A percentile compares a stretch with the other conserved stretches of the same genome.
These are phyloP conservation scores for Halichoeres trimaculatus DNA, from an alignment of 2,113 vertebrate genomes.

Conservation along the genomic window DNA sequence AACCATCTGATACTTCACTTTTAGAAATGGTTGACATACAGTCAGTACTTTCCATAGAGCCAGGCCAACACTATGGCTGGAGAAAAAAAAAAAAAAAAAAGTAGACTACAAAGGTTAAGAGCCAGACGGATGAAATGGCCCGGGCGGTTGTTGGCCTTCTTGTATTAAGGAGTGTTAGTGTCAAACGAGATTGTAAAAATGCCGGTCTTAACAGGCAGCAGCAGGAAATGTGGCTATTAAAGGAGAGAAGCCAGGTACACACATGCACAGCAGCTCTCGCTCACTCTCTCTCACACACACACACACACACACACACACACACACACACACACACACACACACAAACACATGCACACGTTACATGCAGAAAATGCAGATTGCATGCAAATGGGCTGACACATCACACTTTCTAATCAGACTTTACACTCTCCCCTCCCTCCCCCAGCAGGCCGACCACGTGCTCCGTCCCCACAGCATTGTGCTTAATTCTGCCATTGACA, in stretches of 20 bases:
- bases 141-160: constrained; percentile 68
- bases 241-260: constrained; percentile 61
- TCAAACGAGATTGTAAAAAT: constrained; percentile 81
- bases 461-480: constrained; percentile 57
- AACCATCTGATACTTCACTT: neutral
- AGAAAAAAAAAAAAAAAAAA: constrained; percentile 19
- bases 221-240: constrained; percentile 77
- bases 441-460: constrained; percentile 56
- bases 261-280: constrained; percentile 51
- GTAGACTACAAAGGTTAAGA: constrained; percentile 53
- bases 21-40: neutral
- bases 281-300: constrained; percentile 15
- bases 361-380: constrained; percentile 41
- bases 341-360: neutral
- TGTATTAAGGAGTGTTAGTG: constrained; percentile 63
- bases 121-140: constrained; percentile 78
- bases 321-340: constrained; percentile 1
- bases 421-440: constrained; percentile 35
- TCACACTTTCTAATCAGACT: constrained; percentile 62
- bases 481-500: constrained; percentile 71
- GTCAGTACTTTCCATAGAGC: neutral
- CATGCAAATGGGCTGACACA: constrained; percentile 64
- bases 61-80: neutral
- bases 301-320: neutral
- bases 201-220: constrained; percentile 76